phyloP scores from a whole-genome alignment of 2,113 vertebrate species.

The Thunnus thynnus region DNA sequence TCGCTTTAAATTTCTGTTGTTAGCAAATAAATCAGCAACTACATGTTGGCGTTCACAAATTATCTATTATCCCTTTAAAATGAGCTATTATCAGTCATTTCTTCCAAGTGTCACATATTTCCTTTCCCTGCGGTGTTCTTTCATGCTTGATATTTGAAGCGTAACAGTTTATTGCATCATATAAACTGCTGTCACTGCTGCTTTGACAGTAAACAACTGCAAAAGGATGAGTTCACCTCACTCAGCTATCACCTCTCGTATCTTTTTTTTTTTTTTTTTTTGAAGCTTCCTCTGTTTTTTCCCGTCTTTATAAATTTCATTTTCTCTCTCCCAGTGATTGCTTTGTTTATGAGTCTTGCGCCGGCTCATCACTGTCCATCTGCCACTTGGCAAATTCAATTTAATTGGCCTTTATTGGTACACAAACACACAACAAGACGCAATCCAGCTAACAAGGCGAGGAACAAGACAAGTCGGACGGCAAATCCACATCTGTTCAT shows the following conservation, averaged over 20 bases:
- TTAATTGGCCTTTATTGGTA: constrained; percentile 44
- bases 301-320: neutral
- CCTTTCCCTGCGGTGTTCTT: neutral
- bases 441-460: constrained; percentile 1
- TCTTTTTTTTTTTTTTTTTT: too few relatives aligned
- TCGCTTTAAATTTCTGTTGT: neutral
- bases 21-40: neutral
- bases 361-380: constrained; percentile 16
- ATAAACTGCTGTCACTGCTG: neutral
- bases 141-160: neutral
- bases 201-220: constrained; percentile 4
- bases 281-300: neutral
- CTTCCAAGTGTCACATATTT: constrained; percentile 9
- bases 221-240: neutral
- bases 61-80: neutral
- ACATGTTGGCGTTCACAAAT: neutral
- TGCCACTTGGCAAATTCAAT: constrained; percentile 26
- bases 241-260: neutral
- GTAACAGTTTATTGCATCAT: constrained; percentile 24
- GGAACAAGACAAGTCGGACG: neutral
- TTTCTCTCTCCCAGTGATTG: neutral
- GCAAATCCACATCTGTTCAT: constrained; percentile 12
- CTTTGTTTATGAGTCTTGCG: constrained; percentile 17
- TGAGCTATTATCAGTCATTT: neutral
- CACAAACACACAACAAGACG: constrained; percentile 9